phyloP scores from a whole-genome alignment of 1,140 invertebrate species.

The Propsilocerus akamusi region DNA sequence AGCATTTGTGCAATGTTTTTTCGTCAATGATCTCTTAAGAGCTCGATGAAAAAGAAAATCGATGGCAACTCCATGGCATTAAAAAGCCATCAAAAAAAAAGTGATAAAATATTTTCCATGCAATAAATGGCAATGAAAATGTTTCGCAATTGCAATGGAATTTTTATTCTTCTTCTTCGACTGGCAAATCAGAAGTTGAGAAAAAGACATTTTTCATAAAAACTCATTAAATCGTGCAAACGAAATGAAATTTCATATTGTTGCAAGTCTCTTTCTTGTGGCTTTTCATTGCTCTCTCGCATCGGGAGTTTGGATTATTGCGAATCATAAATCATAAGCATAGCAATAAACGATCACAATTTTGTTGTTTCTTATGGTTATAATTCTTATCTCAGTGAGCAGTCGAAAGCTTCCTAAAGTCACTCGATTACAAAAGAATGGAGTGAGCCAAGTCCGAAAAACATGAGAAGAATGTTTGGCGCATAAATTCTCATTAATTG shows the following conservation, averaged over 20 bases:
- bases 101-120: too few relatives aligned
- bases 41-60: not conserved
- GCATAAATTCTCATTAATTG: constrained; percentile 3
- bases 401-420: not conserved
- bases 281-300: too few relatives aligned
- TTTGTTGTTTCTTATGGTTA: not conserved
- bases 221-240: not conserved
- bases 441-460: not conserved
- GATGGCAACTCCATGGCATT: not conserved
- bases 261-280: not conserved
- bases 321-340: constrained; percentile 1
- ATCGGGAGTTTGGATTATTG: not conserved
- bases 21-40: not conserved
- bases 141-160: not conserved
- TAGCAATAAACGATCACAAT: not conserved
- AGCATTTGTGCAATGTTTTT: not conserved
- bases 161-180: too few relatives aligned
- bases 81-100: not conserved
- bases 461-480: not conserved
- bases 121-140: too few relatives aligned
- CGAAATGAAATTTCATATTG: not conserved
- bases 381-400: not conserved
- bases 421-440: not conserved
- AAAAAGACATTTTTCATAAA: not conserved
- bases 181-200: not conserved